Evolutionary conservation across 2,888 invertebrate species (phyloP).

Genomic region (Griposia aprilina): DNA sequence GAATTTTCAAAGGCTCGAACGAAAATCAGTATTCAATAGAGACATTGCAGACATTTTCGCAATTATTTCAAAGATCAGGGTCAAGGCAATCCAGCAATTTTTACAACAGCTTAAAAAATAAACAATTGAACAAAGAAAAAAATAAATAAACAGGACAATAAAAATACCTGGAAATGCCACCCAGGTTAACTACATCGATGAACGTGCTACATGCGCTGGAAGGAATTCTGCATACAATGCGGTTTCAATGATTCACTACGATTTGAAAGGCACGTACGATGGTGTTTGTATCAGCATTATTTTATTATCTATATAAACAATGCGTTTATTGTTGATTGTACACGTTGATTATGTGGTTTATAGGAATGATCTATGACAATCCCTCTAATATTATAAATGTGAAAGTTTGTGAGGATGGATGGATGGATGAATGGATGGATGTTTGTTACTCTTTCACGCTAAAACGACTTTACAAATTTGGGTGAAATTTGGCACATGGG

Average conservation of each 20-base stretch:
- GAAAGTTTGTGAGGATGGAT: no score
- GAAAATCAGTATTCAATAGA: neutral
- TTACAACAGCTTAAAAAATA: conserved; percentile 1
- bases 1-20: neutral
- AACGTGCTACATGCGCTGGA: conserved; percentile 20
- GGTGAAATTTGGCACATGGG: no score
- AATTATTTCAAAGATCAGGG: conserved; percentile 11
- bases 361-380: neutral
- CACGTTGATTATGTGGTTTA: conserved; percentile 5
- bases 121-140: conserved; percentile 53
- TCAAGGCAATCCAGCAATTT: conserved; percentile 36
- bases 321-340: conserved; percentile 46
- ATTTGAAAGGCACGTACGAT: conserved; percentile 34
- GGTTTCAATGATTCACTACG: conserved; percentile 46
- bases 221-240: conserved; percentile 65
- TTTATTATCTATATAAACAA: conserved; percentile 48
- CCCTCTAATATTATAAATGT: no score
- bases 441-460: no score
- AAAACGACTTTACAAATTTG: no score
- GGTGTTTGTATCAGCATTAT: conserved; percentile 48
- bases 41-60: neutral
- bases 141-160: conserved; percentile 19
- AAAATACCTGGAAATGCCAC: conserved; percentile 50
- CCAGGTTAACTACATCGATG: conserved; percentile 18
- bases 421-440: no score